Percentiles rank a stretch among this genome's conserved stretches.
Conservation (phyloP, 2,797 vertebrate species). For the Sebastes flavidus region DNA sequence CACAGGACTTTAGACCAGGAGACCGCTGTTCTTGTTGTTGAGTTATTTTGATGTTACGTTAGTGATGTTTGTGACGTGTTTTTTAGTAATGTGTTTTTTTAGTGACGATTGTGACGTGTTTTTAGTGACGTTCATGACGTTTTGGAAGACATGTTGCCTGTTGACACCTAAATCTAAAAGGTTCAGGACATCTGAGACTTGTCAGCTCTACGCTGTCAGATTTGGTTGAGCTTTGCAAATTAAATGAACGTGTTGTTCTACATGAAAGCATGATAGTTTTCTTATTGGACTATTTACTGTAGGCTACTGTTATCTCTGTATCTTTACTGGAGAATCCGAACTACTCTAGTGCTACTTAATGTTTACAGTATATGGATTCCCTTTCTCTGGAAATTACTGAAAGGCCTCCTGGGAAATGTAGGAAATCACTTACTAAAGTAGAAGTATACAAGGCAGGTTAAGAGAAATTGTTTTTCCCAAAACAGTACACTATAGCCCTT, state of each 20-base stretch:
- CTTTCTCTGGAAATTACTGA: not conserved
- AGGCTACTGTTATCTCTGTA: not conserved
- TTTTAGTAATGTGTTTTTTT: no score
- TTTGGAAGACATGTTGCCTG: no score
- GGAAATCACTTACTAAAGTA: not conserved
- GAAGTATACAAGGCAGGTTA: not conserved
- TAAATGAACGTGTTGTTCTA: not conserved
- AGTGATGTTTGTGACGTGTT: no score
- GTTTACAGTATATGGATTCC: not conserved
- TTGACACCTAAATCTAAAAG: not conserved
- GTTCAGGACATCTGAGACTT: not conserved
- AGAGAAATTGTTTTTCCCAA: not conserved
- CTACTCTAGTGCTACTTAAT: not conserved
- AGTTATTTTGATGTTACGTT: no score
- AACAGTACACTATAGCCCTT: not conserved
- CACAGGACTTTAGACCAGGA: no score
- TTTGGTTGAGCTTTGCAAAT: not conserved
- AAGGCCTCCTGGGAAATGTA: not conserved
- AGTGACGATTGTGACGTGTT: no score
- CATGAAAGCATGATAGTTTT: not conserved
- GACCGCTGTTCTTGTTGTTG: no score
- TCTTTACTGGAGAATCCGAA: no score
- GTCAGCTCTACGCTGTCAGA: not conserved
- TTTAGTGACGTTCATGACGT: no score
- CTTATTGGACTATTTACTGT: not conserved